phyloP scores from a whole-genome alignment of 2,113 vertebrate genomes.

The Romanogobio albipinnatus region DNA sequence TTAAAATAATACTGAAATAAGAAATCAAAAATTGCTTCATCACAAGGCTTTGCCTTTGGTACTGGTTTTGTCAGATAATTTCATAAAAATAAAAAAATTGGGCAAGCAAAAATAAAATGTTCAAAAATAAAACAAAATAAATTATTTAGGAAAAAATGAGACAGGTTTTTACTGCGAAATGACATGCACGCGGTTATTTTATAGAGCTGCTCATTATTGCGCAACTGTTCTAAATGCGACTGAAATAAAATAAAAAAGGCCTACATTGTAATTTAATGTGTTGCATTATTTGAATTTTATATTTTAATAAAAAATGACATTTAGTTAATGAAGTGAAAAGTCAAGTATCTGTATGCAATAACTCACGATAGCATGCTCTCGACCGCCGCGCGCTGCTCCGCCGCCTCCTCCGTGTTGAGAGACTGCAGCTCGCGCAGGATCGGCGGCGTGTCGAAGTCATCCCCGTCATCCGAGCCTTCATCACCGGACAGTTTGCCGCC shows the following conservation, averaged over 20 bases:
- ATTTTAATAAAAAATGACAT: background rate
- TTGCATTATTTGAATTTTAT: background rate
- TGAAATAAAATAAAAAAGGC: background rate
- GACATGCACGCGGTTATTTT: background rate
- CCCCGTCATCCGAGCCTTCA: slow-evolving; percentile 95
- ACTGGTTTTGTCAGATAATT: background rate
- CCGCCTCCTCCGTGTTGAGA: slow-evolving; percentile 95
- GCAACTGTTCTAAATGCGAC: background rate
- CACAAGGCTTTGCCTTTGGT: background rate
- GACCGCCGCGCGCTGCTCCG: slow-evolving; percentile 92
- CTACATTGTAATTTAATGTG: background rate
- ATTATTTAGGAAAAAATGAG: background rate
- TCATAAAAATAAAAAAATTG: too few relatives aligned
- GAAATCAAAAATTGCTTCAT: background rate
- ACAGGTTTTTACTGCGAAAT: background rate
- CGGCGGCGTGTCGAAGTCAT: slow-evolving; percentile 94
- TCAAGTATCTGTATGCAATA: background rate
- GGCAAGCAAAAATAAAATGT: background rate
- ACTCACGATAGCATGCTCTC: slow-evolving; percentile 94
- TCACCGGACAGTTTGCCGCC: slow-evolving; percentile 87
- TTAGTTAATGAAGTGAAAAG: too few relatives aligned
- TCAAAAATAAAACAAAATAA: background rate
- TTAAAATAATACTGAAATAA: background rate
- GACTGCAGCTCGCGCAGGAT: slow-evolving; percentile 95
- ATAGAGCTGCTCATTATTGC: background rate